phyloP scores from a whole-genome alignment of 2,113 vertebrate species.

The Pseudonaja textilis region DNA sequence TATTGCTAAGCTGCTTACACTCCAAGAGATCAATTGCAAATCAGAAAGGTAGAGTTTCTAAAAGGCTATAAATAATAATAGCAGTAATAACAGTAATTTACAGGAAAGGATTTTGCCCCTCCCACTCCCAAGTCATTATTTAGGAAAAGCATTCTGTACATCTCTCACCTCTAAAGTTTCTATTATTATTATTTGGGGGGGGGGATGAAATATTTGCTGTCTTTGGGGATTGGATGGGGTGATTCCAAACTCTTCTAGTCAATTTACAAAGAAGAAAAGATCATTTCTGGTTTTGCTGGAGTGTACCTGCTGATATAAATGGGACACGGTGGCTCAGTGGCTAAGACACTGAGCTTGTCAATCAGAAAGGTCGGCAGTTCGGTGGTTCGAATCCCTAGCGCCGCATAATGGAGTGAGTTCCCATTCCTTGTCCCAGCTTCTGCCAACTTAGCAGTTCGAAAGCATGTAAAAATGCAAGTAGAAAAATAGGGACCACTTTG shows the following conservation, averaged over 20 bases:
- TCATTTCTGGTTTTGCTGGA: not conserved
- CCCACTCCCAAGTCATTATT: conserved; percentile 34
- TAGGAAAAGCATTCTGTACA: conserved; percentile 45
- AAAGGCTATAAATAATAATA: conserved; percentile 17
- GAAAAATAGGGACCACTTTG: too few relatives aligned
- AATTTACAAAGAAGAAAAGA: not conserved
- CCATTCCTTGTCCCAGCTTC: too few relatives aligned
- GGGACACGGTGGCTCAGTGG: too few relatives aligned
- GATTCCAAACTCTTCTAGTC: not conserved
- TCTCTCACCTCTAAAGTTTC: conserved; percentile 11
- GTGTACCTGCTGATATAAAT: not conserved
- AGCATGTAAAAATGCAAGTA: too few relatives aligned
- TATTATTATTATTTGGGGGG: not conserved
- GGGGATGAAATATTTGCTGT: not conserved
- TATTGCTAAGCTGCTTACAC: conserved; percentile 59
- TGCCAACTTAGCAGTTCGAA: too few relatives aligned
- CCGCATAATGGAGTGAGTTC: too few relatives aligned
- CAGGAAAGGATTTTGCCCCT: conserved; percentile 34
- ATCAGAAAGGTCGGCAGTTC: too few relatives aligned
- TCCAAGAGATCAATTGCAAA: conserved; percentile 59
- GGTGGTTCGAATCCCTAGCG: too few relatives aligned
- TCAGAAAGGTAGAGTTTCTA: conserved; percentile 54
- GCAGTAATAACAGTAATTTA: conserved; percentile 20
- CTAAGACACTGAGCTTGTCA: too few relatives aligned
- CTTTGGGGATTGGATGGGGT: not conserved